Evolutionary conservation across 1,140 invertebrate genomes (phyloP), one percentile per base, ranked within the genome.

Genomic region (Telenomus remus): DNA sequence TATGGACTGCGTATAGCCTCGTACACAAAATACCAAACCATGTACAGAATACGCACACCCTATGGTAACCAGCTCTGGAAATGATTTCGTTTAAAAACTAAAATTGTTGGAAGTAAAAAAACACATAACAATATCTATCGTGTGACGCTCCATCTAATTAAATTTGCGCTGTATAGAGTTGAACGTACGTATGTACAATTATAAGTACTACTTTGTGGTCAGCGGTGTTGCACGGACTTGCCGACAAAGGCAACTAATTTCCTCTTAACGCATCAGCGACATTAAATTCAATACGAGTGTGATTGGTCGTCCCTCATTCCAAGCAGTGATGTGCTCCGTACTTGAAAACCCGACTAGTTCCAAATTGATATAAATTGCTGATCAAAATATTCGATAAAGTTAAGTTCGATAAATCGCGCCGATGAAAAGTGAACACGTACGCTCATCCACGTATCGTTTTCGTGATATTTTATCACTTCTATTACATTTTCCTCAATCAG

Each of bases 241-340:
- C 75, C 69, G 75, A 72, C 69, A 77, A 77, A 77, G 75, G 69
- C 48, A 47, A 69, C 64, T 77, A 77, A 77, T 77, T 77, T 77
- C 59, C 75, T 69, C 49, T 72, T 68, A 72, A 77, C 75, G 63
- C 68, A 72, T 46, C 54, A 63, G 16, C 75, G 49, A 16, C 68
- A 69, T 71, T 77, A 68, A 77, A 77, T 77, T 64, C 64, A 66
- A 60, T 63, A 15, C 42, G 46, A 63, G 43, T 19, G 56, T 56
- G 56, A 76, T 70, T 70, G 65, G 56, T 61, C 12, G 49, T 46
- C 44, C 43, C 64, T 55, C 56, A 46, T 49, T 63, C 44, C 55
- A 43, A 44, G 42, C 19, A 47, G 54, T 69, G 49, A 61, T 56
- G 50, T 48, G 35, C 42, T 19, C 51, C 56, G 35, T 42, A 43